A percentile compares a stretch with the other conserved stretches of the same genome.
Evolutionary conservation across 1,140 invertebrate species (phyloP).

Genomic region (Theocolax elegans): DNA sequence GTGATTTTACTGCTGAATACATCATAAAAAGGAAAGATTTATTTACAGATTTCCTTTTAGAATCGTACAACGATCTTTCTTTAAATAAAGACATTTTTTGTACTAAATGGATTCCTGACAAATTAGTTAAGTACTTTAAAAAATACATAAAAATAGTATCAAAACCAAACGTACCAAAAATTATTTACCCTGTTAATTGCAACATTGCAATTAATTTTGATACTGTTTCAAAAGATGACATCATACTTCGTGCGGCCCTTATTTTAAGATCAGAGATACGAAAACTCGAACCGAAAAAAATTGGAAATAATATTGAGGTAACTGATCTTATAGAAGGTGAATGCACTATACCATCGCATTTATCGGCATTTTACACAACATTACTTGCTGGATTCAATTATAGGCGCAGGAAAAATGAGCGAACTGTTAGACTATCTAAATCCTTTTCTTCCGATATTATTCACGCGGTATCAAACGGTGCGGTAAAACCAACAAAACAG

Average conservation of each 20-base stretch:
- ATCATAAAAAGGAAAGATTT: neutral
- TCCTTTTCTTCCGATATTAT: constrained; percentile 42
- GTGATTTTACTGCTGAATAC: no score
- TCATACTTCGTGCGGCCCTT: constrained; percentile 40
- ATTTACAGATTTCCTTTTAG: neutral
- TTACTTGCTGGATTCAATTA: constrained; percentile 35
- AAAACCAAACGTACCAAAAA: neutral
- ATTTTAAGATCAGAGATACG: constrained; percentile 43
- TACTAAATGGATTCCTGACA: neutral
- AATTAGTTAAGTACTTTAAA: neutral
- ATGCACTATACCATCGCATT: constrained; percentile 34
- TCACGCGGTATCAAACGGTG: constrained; percentile 39
- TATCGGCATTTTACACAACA: constrained; percentile 38
- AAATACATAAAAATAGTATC: neutral
- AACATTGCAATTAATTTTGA: neutral
- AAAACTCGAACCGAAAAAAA: constrained; percentile 39
- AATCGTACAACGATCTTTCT: neutral
- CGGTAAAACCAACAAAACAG: constrained; percentile 55
- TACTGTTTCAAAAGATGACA: neutral
- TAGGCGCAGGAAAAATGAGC: constrained; percentile 9
- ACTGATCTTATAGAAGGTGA: constrained; percentile 21
- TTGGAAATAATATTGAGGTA: constrained; percentile 39
- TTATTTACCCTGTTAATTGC: neutral
- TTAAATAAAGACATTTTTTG: neutral
- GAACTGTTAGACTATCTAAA: constrained; percentile 14